Evolutionary conservation across 1,140 invertebrate genomes (phyloP).

Genomic region (Pseudomyrmex flavicornis): DNA sequence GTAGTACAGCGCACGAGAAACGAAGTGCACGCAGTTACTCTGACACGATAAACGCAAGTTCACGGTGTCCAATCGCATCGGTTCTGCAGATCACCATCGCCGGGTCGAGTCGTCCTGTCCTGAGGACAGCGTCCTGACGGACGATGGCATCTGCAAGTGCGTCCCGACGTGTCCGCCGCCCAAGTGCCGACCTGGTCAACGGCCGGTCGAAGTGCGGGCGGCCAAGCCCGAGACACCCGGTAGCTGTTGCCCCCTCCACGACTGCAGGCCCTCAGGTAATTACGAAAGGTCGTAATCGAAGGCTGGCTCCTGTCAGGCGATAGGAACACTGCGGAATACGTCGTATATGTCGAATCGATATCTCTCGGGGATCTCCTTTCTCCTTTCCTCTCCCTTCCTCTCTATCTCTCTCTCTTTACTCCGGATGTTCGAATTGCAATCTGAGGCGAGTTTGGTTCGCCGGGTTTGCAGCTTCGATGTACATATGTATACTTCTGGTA

Average conservation of each 20-base stretch:
- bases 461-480: conserved; percentile 25
- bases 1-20: neutral
- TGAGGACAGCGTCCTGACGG: conserved; percentile 78
- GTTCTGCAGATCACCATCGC: conserved; percentile 41
- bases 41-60: neutral
- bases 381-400: too few relatives aligned
- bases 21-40: too few relatives aligned
- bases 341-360: conserved; percentile 53
- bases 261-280: conserved; percentile 80
- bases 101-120: conserved; percentile 73
- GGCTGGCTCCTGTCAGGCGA: conserved; percentile 36
- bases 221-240: conserved; percentile 75
- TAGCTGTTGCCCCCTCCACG: conserved; percentile 80
- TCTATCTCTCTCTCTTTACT: neutral
- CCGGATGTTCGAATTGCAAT: conserved; percentile 33
- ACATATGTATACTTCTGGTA: conserved; percentile 39
- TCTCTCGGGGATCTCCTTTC: conserved; percentile 42
- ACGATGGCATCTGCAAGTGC: conserved; percentile 80
- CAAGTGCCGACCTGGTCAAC: conserved; percentile 76
- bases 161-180: conserved; percentile 77
- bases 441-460: conserved; percentile 12
- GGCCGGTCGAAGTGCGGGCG: conserved; percentile 74
- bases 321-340: conserved; percentile 43
- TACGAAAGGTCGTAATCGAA: conserved; percentile 63
- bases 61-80: neutral